Base-by-base conservation (phyloP, 2,797 vertebrate genomes). In the Scarus forsteni region DNA sequence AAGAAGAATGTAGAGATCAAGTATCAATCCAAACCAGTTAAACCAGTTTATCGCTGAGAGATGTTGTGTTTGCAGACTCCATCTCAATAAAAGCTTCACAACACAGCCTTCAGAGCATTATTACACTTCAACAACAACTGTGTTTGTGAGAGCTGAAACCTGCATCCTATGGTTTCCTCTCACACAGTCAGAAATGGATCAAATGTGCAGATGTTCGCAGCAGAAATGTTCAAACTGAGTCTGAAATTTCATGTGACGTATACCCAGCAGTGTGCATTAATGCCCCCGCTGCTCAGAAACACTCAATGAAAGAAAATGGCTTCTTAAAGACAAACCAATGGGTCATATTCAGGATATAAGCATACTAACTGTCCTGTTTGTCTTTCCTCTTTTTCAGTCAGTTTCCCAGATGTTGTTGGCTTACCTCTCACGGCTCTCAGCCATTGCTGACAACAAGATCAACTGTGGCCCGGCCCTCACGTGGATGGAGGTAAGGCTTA, bases 401-500 rank as follows among this genome's bases (percentile, higher is more conserved):
- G 95, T 99, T 87, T 97, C 95, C 89, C 98, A 98, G 94, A 98
- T 98, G 97, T 96, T 99, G 92, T 94, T 96, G 94, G 96, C 96
- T 86, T 99, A 99, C 94, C 95, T 99, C 88, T 95, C 96, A 57
- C 96, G 97, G 48, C 96, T 99, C 71, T 99, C 98, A 6, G 93
- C 95, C 67, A 99, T 99, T 6, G 97, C 97, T 64, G 98, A 98
- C 92, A 99, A 99, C 94, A 99, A 99, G 94, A 99, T 99, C 87
- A 99, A 99, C 91, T 99, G 98, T 85, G 98, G 97, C 52, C 98
- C 98, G 13, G 98, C 97, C 53, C 97, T 99, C 88, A 99, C 98
- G 0, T 99, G 98, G 98, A 99, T 99, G 98, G 98, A 99, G 98
- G 98, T 99, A 95, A 75, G 48, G 6, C 34, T 53, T 66, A 35